Evolutionary conservation across 2,113 vertebrate genomes (phyloP).

Genomic region (Rousettus leschenaultii): DNA sequence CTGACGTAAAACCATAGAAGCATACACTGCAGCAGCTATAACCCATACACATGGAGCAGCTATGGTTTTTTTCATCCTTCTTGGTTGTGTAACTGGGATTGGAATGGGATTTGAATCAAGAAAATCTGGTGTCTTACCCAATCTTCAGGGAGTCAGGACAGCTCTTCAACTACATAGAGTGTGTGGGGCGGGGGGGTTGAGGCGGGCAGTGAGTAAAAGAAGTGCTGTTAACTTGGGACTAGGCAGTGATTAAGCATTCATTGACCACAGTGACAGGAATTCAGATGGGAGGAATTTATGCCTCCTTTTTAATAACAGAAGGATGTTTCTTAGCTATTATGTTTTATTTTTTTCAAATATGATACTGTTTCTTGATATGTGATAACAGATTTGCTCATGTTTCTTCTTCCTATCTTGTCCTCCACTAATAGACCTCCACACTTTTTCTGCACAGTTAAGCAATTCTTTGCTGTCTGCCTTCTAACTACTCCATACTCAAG

Average conservation of each 20-base stretch:
- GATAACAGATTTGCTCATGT: background rate
- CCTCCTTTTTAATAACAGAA: background rate
- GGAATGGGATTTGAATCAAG: background rate
- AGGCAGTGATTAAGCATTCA: background rate
- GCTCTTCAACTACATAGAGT: background rate
- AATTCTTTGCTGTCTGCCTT: background rate
- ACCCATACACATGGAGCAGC: background rate
- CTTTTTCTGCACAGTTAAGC: background rate
- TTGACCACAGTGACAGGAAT: background rate
- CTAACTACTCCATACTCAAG: background rate
- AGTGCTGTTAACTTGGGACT: background rate
- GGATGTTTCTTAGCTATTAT: background rate
- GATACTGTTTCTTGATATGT: background rate
- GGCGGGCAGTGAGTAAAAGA: too few relatives aligned
- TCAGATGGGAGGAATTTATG: background rate
- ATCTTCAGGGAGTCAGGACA: background rate
- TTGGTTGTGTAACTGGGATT: background rate
- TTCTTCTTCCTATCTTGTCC: background rate
- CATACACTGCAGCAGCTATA: background rate
- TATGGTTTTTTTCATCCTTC: background rate
- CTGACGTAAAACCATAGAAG: background rate
- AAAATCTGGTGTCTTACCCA: background rate
- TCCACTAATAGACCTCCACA: accelerated
- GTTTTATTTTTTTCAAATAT: background rate
- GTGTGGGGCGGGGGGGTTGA: too few relatives aligned